Conservation (phyloP, 2,113 vertebrate species). For the Erythrocercus mccallii region DNA sequence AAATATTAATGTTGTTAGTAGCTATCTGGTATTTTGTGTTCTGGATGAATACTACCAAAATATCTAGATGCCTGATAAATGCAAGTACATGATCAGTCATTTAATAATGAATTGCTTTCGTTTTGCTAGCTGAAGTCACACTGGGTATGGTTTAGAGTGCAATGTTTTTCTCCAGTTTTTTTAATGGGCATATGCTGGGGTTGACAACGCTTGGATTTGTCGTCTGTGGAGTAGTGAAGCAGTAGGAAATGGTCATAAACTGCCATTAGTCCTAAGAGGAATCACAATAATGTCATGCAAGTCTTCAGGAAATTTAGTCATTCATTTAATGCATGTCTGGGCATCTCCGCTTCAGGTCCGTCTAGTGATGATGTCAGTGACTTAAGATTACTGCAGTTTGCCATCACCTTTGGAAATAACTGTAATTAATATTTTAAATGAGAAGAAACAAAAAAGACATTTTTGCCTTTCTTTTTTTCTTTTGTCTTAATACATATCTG, state of each 20-base stretch:
- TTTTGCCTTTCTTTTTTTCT: neutral
- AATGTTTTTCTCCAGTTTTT: neutral
- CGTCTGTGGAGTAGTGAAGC: neutral
- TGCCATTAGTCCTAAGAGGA: neutral
- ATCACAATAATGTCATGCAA: neutral
- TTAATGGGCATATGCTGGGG: neutral
- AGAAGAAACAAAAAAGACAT: neutral
- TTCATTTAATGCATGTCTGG: neutral
- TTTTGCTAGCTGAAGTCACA: neutral
- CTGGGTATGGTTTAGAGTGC: neutral
- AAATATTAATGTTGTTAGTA: neutral
- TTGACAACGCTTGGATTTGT: neutral
- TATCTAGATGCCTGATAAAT: neutral
- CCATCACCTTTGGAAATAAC: neutral
- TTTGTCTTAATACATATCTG: neutral
- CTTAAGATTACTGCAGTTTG: neutral
- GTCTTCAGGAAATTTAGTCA: neutral
- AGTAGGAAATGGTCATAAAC: neutral
- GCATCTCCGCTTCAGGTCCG: neutral
- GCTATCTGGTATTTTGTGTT: neutral
- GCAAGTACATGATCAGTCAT: neutral
- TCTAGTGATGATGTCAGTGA: neutral
- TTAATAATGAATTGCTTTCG: neutral
- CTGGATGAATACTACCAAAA: neutral
- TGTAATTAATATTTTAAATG: neutral